These are phyloP conservation scores for Semnornis frantzii DNA, from an alignment of 2,113 vertebrate genomes.

Conservation along the genomic window DNA sequence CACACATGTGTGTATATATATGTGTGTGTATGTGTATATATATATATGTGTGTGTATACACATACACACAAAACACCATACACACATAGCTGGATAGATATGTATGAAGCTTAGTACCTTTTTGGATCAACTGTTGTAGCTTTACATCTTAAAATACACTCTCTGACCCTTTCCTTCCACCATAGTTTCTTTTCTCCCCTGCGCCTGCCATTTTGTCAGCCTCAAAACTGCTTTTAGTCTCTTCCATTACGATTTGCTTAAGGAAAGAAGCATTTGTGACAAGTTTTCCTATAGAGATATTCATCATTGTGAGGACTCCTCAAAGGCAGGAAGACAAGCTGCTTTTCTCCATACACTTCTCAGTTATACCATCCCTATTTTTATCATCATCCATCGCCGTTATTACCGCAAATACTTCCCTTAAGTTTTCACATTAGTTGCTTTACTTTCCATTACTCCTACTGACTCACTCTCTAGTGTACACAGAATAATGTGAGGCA, in stretches of 20 bases:
- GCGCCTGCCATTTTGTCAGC: neutral
- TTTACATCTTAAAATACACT: neutral
- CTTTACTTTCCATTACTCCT: neutral
- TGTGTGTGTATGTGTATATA: no score
- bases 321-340: neutral
- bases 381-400: neutral
- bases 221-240: neutral
- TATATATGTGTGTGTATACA: no score
- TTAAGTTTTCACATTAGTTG: neutral
- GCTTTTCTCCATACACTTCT: neutral
- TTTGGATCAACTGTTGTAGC: neutral
- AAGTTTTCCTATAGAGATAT: neutral
- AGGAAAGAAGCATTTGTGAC: neutral
- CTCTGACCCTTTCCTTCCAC: neutral
- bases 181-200: fast-evolving
- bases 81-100: no score
- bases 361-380: neutral
- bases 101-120: neutral
- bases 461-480: neutral
- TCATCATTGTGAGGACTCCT: neutral
- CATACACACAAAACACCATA: no score
- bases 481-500: neutral
- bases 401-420: neutral
- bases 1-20: no score
- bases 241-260: neutral